Base-by-base conservation (phyloP, 2,888 invertebrate genomes). In the Lypha dubia region DNA sequence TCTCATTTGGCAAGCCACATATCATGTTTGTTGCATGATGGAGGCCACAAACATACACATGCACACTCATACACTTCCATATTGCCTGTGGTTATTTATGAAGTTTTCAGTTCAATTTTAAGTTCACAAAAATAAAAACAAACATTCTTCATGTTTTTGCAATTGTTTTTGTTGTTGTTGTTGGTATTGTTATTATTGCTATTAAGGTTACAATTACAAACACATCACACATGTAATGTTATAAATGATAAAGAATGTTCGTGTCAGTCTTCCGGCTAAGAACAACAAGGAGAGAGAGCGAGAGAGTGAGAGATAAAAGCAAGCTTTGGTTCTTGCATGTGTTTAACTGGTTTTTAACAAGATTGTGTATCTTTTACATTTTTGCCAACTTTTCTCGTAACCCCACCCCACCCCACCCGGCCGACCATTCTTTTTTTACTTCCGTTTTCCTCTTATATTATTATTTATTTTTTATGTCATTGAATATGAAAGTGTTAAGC, bases 21-120 rank as follows among this genome's bases (percentile, higher is more conserved):
- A 85, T 85, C 85, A 83, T 85, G 83, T 85, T 77, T 77, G 77
- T 85, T 82, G 74, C 79, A 71, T 71, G 75, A 77, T 70, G 68
- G 68, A 22, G 75, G 80, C 68, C 53, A 63, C 65, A 56, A 13
- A 38, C 11, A 46, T 44, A 62, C 56, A 56, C 22, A 49, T 11
- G 17, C 35, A 35, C 11, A 38, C 35, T 28, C 32, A 63, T 83
- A 84, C 87, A 88, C 86, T 87, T 89, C 87, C 87, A 87, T 87
- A 87, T 88, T 87, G 89, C 88, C 86, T 88, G 88, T 79, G 88
- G 88, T 86, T 86, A 84, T 83, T 85, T 80, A 82, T 84, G 83
- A 85, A 85, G 70, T 73, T 83, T 80, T 74, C 81, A 77, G 77
- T 84, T 84, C 71, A 84, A 76, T 79, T 84, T 65, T 71, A 65